Percentiles rank a stretch among this genome's conserved stretches.
Conservation (phyloP, 1,140 invertebrate genomes). For the Microvelia longipes region DNA sequence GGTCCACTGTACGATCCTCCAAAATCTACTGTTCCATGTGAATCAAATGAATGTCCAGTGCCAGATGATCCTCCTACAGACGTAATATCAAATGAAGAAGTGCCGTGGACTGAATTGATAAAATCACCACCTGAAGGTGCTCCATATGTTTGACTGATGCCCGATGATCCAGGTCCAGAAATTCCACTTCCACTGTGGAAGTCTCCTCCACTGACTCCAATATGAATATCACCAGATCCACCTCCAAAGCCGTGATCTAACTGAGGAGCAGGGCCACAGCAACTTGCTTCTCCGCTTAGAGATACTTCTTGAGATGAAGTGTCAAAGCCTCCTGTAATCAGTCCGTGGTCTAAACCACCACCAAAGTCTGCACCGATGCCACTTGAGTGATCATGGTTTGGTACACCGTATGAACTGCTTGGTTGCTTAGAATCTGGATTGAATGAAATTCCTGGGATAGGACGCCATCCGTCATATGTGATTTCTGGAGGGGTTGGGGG, state of each 20-base stretch:
- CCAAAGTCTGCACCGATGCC: neutral
- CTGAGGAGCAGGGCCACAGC: slow-evolving; percentile 2
- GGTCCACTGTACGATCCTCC: neutral
- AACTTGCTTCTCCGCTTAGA: neutral
- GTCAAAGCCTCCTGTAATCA: neutral
- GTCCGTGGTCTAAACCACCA: neutral
- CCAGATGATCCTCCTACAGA: neutral
- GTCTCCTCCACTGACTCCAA: neutral
- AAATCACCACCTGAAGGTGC: neutral
- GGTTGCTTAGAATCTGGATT: slow-evolving; percentile 24
- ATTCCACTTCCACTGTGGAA: neutral
- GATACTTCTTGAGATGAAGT: neutral
- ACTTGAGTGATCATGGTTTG: neutral
- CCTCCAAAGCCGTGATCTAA: neutral
- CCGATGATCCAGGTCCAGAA: neutral
- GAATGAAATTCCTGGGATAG: slow-evolving; percentile 46
- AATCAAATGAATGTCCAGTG: neutral
- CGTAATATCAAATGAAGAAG: neutral
- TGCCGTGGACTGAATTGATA: neutral
- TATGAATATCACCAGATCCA: neutral
- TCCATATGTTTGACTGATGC: neutral
- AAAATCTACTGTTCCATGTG: slow-evolving; percentile 1
- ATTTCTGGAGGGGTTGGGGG: slow-evolving; percentile 56
- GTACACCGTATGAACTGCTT: slow-evolving; percentile 14
- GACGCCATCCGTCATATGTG: slow-evolving; percentile 68